Evolutionary conservation across 2,113 vertebrate genomes (phyloP), one percentile per base, ranked within the genome.

Genomic region (Beaufortia kweichowensis): DNA sequence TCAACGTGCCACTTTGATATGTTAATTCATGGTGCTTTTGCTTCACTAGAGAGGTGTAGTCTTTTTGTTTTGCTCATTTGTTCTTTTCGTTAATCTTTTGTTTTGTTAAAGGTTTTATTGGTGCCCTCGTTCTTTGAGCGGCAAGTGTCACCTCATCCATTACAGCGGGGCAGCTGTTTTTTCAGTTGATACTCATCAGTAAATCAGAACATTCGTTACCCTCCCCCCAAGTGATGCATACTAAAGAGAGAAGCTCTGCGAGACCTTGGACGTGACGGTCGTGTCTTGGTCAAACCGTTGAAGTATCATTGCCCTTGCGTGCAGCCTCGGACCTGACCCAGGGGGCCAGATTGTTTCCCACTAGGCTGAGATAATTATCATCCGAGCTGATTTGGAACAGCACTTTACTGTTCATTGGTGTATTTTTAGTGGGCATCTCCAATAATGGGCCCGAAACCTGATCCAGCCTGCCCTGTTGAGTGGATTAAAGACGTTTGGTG

Each of bases 1-100:
- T 74, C 39, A 60, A 31, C 41, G 6, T 56, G 71, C 26, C 76
- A 39, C 82, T 79, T 81, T 84, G 77, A 81, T 84, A 84, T 84
- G 82, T 78, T 73, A 84, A 84, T 81, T 74, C 55, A 11, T 70
- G 35, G 7, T 65, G 46, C 31, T 26, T 63, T 60, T 62, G 59
- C 74, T 62, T 56, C 31, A 33, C 26, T 29, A 59, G 64, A 76
- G 62, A 71, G 61, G 67, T 68, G 55, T 71, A 50, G 64, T 21
- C 41, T 69, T 75, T 70, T 61, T 59, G 68, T 77, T 33, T 29
- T 53, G 61, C 56, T 76, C 50, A 59, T 68, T 39, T 69, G 24
- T 81, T 41, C 28, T 62, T 76, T 66, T 29, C 8, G 19, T 53
- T 46, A 61, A 78, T 24, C 31, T 24, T 15, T 72, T 68, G 78